phyloP scores from a whole-genome alignment of 2,113 vertebrate species.

The Cheirogaleus medius region DNA sequence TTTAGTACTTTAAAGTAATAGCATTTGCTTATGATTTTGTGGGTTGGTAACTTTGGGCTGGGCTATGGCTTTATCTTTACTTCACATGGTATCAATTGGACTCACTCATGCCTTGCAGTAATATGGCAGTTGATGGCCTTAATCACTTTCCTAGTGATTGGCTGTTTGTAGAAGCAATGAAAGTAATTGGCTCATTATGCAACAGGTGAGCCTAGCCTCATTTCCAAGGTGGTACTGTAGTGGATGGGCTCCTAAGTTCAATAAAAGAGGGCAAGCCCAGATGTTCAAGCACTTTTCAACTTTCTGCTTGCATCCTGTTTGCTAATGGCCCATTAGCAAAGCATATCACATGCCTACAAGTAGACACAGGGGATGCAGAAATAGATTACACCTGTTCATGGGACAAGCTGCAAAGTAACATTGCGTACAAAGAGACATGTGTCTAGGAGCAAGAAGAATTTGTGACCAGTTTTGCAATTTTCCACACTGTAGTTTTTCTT shows the following conservation, averaged over 20 bases:
- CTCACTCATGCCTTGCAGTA: background rate
- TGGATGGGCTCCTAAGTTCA: background rate
- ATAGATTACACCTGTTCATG: background rate
- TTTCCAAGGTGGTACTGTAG: background rate
- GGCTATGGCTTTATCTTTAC: background rate
- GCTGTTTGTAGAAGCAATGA: background rate
- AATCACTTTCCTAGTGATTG: background rate
- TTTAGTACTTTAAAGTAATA: conserved; percentile 2
- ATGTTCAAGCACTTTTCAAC: conserved; percentile 8
- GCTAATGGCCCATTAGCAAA: background rate
- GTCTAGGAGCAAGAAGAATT: background rate
- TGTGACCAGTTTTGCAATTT: background rate
- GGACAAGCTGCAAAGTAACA: background rate
- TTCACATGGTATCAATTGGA: background rate
- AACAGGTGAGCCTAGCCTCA: background rate
- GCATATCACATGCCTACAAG: background rate
- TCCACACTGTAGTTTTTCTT: background rate
- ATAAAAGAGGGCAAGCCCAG: background rate
- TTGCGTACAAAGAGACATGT: background rate
- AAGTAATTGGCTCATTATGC: background rate
- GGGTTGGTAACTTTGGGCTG: background rate
- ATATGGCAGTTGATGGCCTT: background rate
- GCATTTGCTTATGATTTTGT: conserved; percentile 10
- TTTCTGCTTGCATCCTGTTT: background rate
- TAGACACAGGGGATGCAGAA: background rate